phyloP scores from a whole-genome alignment of 2,797 vertebrate species.

The Cheirogaleus major region DNA sequence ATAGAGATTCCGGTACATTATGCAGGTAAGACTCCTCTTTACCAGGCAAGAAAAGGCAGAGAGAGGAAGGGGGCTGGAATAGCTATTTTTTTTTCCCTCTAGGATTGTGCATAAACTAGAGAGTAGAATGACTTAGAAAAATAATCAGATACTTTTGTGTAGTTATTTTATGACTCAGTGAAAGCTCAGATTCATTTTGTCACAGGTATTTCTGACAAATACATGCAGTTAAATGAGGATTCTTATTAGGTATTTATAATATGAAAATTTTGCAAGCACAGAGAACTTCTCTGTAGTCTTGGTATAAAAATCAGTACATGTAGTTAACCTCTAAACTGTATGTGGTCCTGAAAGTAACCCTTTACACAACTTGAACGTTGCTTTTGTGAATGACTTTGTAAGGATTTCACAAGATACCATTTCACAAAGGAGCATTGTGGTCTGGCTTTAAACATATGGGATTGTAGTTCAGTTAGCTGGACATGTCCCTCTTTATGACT shows the following conservation, averaged over 20 bases:
- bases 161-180: neutral
- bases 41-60: neutral
- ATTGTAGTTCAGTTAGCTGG: neutral
- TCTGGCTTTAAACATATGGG: neutral
- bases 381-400: neutral
- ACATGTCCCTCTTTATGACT: neutral
- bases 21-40: constrained; percentile 91
- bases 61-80: neutral
- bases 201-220: neutral
- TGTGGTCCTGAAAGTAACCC: neutral
- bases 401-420: neutral
- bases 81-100: neutral
- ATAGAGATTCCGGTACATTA: constrained; percentile 99
- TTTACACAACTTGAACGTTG: neutral
- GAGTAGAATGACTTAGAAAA: neutral
- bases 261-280: neutral
- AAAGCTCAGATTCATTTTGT: constrained; percentile 24
- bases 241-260: neutral
- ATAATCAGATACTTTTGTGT: neutral
- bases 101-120: neutral
- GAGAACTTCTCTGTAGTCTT: neutral
- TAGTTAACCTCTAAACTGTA: neutral
- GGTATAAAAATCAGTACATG: neutral
- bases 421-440: neutral
- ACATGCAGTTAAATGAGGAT: neutral